Base-by-base conservation (phyloP, 2,888 invertebrate genomes). In the Seira sanloemensis region DNA sequence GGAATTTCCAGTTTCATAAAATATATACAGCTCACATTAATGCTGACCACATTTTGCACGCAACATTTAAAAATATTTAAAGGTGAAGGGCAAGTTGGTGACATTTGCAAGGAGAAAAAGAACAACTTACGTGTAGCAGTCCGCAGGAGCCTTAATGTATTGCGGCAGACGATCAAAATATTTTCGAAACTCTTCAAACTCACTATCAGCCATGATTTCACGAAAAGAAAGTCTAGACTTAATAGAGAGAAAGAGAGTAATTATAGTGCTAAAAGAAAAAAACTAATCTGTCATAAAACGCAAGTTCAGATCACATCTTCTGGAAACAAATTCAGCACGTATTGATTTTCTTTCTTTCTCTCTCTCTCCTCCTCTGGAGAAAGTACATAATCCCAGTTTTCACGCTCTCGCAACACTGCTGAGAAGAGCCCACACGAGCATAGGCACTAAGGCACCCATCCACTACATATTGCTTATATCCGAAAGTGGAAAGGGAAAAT, bases 181-280 rank as follows among this genome's bases (percentile, higher is more conserved):
- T 90, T 95, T 95, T 90, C 95, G 95, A 93, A 97, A 97, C 93
- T 97, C 96, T 92, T 97, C 97, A 92, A 96, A 97, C 92, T 97
- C 97, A 91, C 95, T 95, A 93, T 97, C 97, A 90, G 97, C 97
- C 97, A 97, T 97, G 86, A 89, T n/a, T n/a, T n/a, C n/a, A n/a
- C n/a, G n/a, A n/a, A n/a, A n/a, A n/a, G n/a, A n/a, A n/a, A n/a
- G n/a, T n/a, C n/a, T n/a, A n/a, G n/a, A n/a, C n/a, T n/a, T n/a
- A n/a, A n/a, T n/a, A n/a, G n/a, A n/a, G n/a, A n/a, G n/a, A n/a
- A n/a, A n/a, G n/a, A n/a, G n/a, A n/a, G n/a, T n/a, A n/a, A n/a
- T n/a, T n/a, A n/a, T n/a, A 25, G 46, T 78, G 71, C 69, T 69
- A 58, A 68, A 76, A 75, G 67, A 68, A 62, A 23, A 77, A 68